phyloP scores from a whole-genome alignment of 2,797 vertebrate genomes.

The Falco cherrug region DNA sequence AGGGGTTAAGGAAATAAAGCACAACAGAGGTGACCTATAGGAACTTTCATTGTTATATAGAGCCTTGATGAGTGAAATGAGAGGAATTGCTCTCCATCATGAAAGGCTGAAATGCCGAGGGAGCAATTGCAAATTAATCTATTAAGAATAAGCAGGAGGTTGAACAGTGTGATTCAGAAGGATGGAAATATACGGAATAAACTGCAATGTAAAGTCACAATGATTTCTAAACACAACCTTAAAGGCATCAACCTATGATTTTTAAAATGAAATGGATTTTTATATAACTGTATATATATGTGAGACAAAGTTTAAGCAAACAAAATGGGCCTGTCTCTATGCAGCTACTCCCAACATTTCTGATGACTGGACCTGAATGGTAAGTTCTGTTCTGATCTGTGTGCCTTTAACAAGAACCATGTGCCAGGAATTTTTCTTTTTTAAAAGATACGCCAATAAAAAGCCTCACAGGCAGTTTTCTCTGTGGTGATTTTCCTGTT shows the following conservation, averaged over 20 bases:
- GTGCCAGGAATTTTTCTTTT: neutral
- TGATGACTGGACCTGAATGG: neutral
- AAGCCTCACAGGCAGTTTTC: constrained; percentile 4
- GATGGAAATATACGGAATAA: constrained; percentile 31
- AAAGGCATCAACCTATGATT: neutral
- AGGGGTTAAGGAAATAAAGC: constrained; percentile 49
- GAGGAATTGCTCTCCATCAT: constrained; percentile 47
- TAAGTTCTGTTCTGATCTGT: neutral
- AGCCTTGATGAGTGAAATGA: constrained; percentile 60
- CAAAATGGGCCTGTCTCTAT: neutral
- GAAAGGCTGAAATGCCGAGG: constrained; percentile 53
- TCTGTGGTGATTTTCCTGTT: constrained; percentile 3
- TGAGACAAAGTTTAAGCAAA: neutral
- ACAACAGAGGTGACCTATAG: constrained; percentile 17
- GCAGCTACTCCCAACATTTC: neutral
- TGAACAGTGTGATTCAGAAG: constrained; percentile 19
- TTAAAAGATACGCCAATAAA: neutral
- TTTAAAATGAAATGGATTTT: neutral
- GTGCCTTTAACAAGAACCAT: neutral
- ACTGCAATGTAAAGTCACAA: neutral
- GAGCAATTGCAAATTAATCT: constrained; percentile 62
- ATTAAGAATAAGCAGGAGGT: constrained; percentile 54
- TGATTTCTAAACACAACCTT: neutral
- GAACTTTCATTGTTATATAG: constrained; percentile 47
- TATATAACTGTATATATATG: neutral